phyloP scores from a whole-genome alignment of 2,113 vertebrate genomes.

The Urocolius indicus region DNA sequence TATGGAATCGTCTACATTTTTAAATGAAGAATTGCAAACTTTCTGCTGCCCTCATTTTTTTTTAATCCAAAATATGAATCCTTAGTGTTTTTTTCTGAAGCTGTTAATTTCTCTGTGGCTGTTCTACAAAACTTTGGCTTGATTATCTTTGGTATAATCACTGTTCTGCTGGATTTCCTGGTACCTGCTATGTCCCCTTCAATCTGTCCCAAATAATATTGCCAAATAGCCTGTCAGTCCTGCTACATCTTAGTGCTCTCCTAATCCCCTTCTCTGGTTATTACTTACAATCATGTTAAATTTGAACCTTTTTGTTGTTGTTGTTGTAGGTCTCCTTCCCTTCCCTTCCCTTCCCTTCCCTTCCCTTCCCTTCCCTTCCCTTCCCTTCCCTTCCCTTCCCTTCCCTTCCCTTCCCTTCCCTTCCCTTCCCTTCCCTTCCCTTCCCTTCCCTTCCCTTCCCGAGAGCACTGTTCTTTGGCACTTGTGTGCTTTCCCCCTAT shows the following conservation, averaged over 20 bases:
- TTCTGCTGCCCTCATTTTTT: neutral
- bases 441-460: neutral
- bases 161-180: neutral
- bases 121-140: neutral
- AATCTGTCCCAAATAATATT: neutral
- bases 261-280: neutral
- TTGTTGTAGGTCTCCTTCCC: accelerated
- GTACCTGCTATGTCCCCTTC: neutral
- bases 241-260: neutral
- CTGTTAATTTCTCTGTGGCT: neutral
- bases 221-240: neutral
- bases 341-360: accelerated
- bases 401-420: no score
- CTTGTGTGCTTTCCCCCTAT: neutral
- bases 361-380: accelerated
- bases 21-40: neutral
- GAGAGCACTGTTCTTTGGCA: neutral
- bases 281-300: neutral
- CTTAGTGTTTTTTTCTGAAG: neutral
- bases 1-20: neutral
- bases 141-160: neutral
- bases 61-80: neutral
- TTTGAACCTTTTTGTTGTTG: neutral
- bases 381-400: no score
- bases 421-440: neutral